Percentiles rank a stretch among this genome's conserved stretches.
Evolutionary conservation across 1,140 invertebrate species (phyloP).

Genomic region (Drosophila funebris): DNA sequence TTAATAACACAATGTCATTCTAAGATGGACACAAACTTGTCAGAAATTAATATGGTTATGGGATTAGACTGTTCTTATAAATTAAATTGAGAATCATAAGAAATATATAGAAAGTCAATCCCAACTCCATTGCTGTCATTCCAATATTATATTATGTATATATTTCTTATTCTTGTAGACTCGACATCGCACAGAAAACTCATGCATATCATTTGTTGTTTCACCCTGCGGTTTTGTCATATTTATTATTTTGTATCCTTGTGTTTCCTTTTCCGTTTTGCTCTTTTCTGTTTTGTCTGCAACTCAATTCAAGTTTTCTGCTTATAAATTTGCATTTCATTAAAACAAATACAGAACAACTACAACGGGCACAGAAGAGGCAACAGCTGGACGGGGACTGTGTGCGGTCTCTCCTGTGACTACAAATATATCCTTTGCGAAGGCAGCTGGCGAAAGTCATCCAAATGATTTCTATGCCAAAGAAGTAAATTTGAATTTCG

Average conservation of each 20-base stretch:
- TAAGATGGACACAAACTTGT: too few relatives aligned
- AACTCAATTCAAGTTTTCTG: constrained; percentile 54
- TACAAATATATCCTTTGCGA: constrained; percentile 9
- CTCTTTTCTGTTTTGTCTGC: constrained; percentile 19
- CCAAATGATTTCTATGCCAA: constrained; percentile 36
- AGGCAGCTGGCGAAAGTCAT: constrained; percentile 23
- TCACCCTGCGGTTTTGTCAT: constrained; percentile 17
- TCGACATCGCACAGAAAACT: constrained; percentile 7
- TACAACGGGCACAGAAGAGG: constrained; percentile 2
- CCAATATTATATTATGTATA: background rate
- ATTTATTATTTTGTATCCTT: constrained; percentile 44
- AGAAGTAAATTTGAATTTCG: constrained; percentile 68
- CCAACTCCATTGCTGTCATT: background rate
- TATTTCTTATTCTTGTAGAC: background rate
- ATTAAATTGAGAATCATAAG: background rate
- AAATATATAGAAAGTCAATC: constrained; percentile 15
- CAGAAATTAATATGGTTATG: background rate
- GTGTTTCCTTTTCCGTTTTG: background rate
- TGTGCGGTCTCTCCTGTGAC: constrained; percentile 10
- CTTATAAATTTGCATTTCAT: constrained; percentile 69
- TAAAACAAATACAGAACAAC: constrained; percentile 21
- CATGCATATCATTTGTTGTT: constrained; percentile 59
- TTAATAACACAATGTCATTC: background rate
- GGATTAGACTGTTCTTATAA: background rate
- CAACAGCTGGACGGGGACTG: constrained; percentile 25